Evolutionary conservation across 2,113 vertebrate genomes (phyloP).

Genomic region (Nibea albiflora): DNA sequence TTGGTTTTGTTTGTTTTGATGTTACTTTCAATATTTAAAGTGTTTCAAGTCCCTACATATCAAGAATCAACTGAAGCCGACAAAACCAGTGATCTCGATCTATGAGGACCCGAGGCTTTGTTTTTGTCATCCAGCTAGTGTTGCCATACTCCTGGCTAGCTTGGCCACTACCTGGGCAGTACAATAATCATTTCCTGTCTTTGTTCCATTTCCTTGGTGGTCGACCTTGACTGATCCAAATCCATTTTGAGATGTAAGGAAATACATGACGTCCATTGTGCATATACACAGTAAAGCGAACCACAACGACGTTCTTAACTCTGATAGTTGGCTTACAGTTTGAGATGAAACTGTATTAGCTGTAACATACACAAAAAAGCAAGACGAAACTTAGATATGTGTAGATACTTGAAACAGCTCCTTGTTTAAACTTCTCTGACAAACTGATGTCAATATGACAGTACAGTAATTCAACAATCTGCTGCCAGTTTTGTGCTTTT

Average conservation of each 20-base stretch:
- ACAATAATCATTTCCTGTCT: neutral
- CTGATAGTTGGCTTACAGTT: neutral
- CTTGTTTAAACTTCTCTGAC: neutral
- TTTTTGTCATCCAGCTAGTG: neutral
- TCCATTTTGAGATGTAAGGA: neutral
- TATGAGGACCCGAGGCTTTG: neutral
- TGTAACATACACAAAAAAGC: neutral
- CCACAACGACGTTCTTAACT: neutral
- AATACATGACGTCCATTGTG: neutral
- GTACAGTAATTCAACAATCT: constrained; percentile 3
- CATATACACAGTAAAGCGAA: neutral
- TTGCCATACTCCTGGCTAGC: no score
- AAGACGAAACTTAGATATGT: neutral
- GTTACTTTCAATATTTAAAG: neutral
- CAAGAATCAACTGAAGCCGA: neutral
- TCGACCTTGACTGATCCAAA: neutral
- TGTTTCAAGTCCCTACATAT: neutral
- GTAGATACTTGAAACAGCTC: constrained; percentile 1
- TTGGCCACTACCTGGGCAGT: neutral
- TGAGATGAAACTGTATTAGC: neutral
- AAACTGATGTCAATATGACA: constrained; percentile 36
- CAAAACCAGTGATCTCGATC: neutral
- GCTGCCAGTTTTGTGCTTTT: neutral
- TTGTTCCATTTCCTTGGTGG: neutral
- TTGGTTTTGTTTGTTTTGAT: neutral